A percentile compares a stretch with the other conserved stretches of the same genome.
Evolutionary conservation across 2,888 invertebrate species (phyloP).

Genomic region (Metalampra italica): DNA sequence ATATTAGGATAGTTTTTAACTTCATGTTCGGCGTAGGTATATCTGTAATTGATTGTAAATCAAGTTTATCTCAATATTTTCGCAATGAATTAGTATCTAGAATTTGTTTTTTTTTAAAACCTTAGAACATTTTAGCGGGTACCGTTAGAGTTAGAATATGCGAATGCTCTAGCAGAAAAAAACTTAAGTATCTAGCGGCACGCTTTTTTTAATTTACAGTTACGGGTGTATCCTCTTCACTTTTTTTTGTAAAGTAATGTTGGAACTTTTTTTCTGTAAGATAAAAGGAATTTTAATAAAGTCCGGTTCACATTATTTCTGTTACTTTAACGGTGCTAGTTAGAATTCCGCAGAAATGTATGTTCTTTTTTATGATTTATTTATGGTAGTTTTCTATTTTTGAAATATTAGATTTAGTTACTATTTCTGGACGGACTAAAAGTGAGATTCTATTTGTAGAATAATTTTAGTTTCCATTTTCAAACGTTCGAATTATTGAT

Average conservation of each 20-base stretch:
- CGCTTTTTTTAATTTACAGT: constrained; percentile 50
- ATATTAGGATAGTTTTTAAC: too few relatives aligned
- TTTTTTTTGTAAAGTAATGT: constrained; percentile 23
- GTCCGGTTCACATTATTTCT: constrained; percentile 1
- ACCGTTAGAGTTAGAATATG: constrained; percentile 40
- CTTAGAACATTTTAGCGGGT: constrained; percentile 3
- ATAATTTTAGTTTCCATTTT: too few relatives aligned
- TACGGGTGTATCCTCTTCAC: constrained; percentile 28
- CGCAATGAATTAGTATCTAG: background rate
- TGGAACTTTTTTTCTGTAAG: constrained; percentile 10
- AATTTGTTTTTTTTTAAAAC: too few relatives aligned
- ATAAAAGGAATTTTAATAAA: background rate
- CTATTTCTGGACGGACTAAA: too few relatives aligned
- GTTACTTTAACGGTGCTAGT: background rate
- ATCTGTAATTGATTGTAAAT: too few relatives aligned
- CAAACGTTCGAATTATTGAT: too few relatives aligned
- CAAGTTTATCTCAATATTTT: background rate
- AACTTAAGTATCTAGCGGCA: constrained; percentile 25
- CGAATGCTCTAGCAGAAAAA: constrained; percentile 43
- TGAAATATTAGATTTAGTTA: too few relatives aligned
- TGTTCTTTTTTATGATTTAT: too few relatives aligned
- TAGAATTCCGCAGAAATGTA: too few relatives aligned
- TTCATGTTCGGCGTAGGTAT: too few relatives aligned
- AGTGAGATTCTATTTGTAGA: too few relatives aligned
- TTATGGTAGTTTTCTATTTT: too few relatives aligned